Base-by-base conservation (phyloP, 2,888 invertebrate species). In the Ptychoptera albimana region DNA sequence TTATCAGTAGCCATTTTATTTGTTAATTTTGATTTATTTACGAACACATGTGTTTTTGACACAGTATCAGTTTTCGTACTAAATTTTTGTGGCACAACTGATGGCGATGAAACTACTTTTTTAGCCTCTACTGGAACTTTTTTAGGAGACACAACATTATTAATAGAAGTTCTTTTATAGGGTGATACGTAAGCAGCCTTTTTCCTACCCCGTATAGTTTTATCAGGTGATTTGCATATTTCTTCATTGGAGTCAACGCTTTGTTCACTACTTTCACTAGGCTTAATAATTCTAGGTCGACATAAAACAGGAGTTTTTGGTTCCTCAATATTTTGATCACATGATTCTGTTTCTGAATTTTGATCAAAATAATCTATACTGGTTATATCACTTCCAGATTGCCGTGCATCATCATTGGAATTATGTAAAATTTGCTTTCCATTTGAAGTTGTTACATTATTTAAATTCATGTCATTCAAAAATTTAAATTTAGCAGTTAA, bases 111-210 rank as follows among this genome's bases (percentile, higher is more conserved):
- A 34, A 15, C n/a, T 16, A 38, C 46, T 60, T 61, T 12, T 60
- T 60, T 12, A 61, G 49, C 53, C 60, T 64, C 0, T 60, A 60
- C 59, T 56, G 15, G 48, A 58, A 51, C 54, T 10, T 35, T 30
- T 11, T 44, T 16, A 8, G 29, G 36, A 2, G 45, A 15, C 9
- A 35, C 67, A 8, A 58, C 51, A 29, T 46, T 45, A 9, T 58
- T 54, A 1, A 67, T 55, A 1, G 60, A 57, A 47, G 55, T 67
- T 43, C 69, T 57, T 52, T 70, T 61, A 55, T 75, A 73, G 9
- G 74, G 73, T 10, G 77, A 74, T 12, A 76, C 66, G 58, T 84
- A 85, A 36, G 78, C 64, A 0, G 79, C 75, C 46, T 66, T 66
- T 55, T 79, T 81, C 0, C 75, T 71, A 1, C 66, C 65, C 14